Percentiles rank a stretch among this genome's conserved stretches.
Conservation (phyloP, 1,140 invertebrate species). For the Ceratoteleas bidentatus region DNA sequence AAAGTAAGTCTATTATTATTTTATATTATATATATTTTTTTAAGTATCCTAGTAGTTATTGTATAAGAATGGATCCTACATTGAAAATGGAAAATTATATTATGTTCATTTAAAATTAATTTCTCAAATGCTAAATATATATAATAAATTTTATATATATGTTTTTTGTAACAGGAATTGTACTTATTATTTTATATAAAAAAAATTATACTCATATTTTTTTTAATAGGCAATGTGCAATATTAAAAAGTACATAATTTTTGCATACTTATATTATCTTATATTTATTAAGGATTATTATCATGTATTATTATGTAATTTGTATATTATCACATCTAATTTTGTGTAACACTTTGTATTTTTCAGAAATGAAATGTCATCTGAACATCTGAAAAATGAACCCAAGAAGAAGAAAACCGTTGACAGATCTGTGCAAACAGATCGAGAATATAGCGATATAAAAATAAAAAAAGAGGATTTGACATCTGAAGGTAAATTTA, state of each 20-base stretch:
- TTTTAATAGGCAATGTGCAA: too few species aligned
- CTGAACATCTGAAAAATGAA: constrained; percentile 54
- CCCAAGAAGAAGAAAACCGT: constrained; percentile 73
- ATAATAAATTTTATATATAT: background rate
- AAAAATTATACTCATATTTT: too few species aligned
- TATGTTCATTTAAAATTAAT: background rate
- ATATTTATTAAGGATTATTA: too few species aligned
- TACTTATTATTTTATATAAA: too few species aligned
- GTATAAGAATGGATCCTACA: too few species aligned
- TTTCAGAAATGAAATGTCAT: constrained; percentile 58
- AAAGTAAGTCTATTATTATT: constrained; percentile 67
- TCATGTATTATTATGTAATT: too few species aligned
- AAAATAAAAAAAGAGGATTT: constrained; percentile 82
- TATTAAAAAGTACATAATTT: too few species aligned
- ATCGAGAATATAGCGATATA: constrained; percentile 79
- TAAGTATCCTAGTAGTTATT: background rate
- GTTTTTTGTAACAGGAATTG: too few species aligned
- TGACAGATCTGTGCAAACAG: constrained; percentile 82
- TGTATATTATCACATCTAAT: background rate
- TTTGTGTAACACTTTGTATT: background rate
- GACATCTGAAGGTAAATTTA: constrained; percentile 80
- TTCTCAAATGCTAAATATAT: background rate
- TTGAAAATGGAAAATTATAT: too few species aligned
- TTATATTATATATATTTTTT: constrained; percentile 9
- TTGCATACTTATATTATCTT: too few species aligned